phyloP scores from a whole-genome alignment of 2,888 invertebrate genomes.

The Nemoura dubitans region DNA sequence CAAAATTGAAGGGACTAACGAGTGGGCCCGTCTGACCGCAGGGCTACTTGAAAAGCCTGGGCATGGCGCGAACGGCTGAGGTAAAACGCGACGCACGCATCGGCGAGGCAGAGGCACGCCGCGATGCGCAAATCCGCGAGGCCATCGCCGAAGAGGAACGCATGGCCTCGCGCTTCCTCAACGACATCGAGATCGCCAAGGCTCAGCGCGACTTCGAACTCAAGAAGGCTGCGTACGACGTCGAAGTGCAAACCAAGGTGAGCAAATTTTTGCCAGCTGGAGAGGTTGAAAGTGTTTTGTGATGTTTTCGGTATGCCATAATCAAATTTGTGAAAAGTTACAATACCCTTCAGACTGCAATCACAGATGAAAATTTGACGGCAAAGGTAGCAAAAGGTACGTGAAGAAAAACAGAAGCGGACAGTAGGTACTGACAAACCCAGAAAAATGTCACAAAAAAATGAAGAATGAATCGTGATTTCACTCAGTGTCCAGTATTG shows the following conservation, averaged over 20 bases:
- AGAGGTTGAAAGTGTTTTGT: slow-evolving; percentile 32
- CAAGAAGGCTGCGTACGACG: slow-evolving; percentile 96
- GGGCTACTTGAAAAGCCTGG: slow-evolving; percentile 94
- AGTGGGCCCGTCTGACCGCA: slow-evolving; percentile 57
- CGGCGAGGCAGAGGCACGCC: slow-evolving; percentile 94
- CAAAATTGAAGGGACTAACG: neutral
- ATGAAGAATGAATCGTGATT: too few relatives aligned
- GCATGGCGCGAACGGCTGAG: slow-evolving; percentile 94
- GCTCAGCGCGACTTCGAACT: slow-evolving; percentile 96
- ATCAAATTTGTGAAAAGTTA: too few relatives aligned
- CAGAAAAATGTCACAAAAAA: too few relatives aligned
- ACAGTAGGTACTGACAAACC: too few relatives aligned
- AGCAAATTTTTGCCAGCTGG: slow-evolving; percentile 49
- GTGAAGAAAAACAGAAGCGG: too few relatives aligned
- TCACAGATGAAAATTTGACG: too few relatives aligned
- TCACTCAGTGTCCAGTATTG: neutral
- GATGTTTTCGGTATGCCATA: too few relatives aligned
- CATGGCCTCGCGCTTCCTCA: slow-evolving; percentile 90
- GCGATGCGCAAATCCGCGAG: slow-evolving; percentile 92
- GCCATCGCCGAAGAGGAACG: slow-evolving; percentile 96
- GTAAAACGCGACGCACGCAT: slow-evolving; percentile 96
- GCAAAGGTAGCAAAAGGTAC: too few relatives aligned
- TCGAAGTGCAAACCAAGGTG: slow-evolving; percentile 94
- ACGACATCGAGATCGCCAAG: slow-evolving; percentile 97
- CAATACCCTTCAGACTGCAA: too few relatives aligned